phyloP scores from a whole-genome alignment of 2,888 invertebrate genomes.

The Phytoseiulus persimilis region DNA sequence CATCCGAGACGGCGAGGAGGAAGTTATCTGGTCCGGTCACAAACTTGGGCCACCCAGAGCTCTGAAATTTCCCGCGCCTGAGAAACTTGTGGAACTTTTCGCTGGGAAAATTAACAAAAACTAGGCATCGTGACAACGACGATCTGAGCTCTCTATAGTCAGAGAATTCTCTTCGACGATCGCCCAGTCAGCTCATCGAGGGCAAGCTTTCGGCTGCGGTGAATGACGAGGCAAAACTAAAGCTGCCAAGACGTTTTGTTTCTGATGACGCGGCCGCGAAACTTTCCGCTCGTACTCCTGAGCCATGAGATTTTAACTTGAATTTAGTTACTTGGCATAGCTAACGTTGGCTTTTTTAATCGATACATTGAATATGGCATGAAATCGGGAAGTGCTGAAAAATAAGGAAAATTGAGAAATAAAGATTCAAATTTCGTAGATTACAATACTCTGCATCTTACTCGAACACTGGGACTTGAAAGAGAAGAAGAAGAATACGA shows the following conservation, averaged over 20 bases:
- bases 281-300: not conserved
- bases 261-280: not conserved
- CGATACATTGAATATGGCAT: too few relatives aligned
- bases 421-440: too few relatives aligned
- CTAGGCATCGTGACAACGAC: not conserved
- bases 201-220: not conserved
- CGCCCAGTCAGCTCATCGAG: not conserved
- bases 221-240: not conserved
- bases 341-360: too few relatives aligned
- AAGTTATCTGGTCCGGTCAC: not conserved
- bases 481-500: too few relatives aligned
- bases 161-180: not conserved
- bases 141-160: not conserved
- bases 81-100: conserved; percentile 16
- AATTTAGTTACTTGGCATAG: not conserved
- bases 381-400: too few relatives aligned
- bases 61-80: not conserved
- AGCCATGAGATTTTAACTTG: not conserved
- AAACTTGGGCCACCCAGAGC: conserved; percentile 16
- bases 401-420: too few relatives aligned
- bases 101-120: not conserved
- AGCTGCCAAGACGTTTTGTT: not conserved
- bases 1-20: conserved; percentile 16
- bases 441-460: too few relatives aligned
- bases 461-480: too few relatives aligned